Evolutionary conservation across 30 jellyfish, hydroid and myxozoan species (phyloP), one percentile per base, ranked within the genome.

Genomic region (Sanderia malayensis): DNA sequence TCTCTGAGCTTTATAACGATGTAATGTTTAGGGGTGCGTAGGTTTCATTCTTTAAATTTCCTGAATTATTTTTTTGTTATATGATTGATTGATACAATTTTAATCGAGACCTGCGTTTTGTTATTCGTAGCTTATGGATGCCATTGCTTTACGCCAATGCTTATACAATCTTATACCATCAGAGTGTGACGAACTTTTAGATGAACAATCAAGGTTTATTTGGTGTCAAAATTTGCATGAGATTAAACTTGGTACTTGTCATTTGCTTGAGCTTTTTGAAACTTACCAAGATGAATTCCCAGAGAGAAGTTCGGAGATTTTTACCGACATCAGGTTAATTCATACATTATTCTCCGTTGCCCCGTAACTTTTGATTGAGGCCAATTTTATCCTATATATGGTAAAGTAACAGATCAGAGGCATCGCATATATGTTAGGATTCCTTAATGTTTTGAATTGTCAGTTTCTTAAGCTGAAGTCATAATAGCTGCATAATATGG

Each of bases 201-300:
- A 70, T 20, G 64, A 70, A 37, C 93, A 69, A 31, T 3, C 17
- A 26, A 49, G 80, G 8, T 81, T 66, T 44, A 21, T 13, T n/a
- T 81, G 93, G 93, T 46, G 74, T 37, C 20, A 29, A 11, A 65
- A 61, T 0, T 67, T 81, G 22, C 75, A 81, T 19, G 81, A 71
- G 32, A 61, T 81, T 27, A 81, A 69, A 58, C 58, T 67, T 37
- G 71, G 68, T 32, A 60, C 84, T 3, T 24, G 70, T 17, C 80
- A 70, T 73, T 27, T 81, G 6, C 46, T 81, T 37, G 44, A 59
- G 44, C 75, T 68, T 33, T 49, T 31, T 0, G n/a, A 57, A 0
- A 20, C 61, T 22, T 27, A 69, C 26, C 67, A 9, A 13, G 64
- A 33, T 6, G 49, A 61, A 15, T 81, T 68, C 66, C 45, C 77